Percentiles rank a stretch among this genome's conserved stretches.
Evolutionary conservation across 2,113 vertebrate species (phyloP).

Genomic region (Protobothrops flavoviridis): DNA sequence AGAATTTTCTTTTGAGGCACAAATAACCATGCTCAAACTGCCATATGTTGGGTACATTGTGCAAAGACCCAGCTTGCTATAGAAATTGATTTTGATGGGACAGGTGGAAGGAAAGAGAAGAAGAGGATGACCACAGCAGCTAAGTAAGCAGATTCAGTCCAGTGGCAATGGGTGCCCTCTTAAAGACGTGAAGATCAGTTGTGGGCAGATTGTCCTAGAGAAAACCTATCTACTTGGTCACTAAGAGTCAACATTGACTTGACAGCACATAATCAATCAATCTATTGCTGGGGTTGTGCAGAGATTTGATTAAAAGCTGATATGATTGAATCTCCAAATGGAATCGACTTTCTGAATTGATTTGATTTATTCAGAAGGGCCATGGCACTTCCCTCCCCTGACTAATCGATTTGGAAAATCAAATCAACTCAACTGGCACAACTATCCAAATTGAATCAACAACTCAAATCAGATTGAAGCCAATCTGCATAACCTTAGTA

Average conservation of each 20-base stretch:
- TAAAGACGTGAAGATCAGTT: neutral
- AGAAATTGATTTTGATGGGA: neutral
- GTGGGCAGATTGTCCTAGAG: neutral
- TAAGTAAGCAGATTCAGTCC: neutral
- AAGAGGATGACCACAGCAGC: neutral
- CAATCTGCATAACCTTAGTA: neutral
- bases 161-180: neutral
- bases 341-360: neutral
- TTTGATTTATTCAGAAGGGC: neutral
- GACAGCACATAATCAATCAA: neutral
- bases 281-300: neutral
- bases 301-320: neutral
- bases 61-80: neutral
- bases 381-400: neutral
- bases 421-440: neutral
- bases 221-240: neutral
- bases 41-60: neutral
- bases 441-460: neutral
- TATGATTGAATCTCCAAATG: neutral
- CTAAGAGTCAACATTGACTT: neutral
- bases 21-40: neutral
- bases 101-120: neutral
- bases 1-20: neutral
- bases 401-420: neutral
- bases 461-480: neutral